A percentile compares a stretch with the other conserved stretches of the same genome.
These are phyloP conservation scores for Chionodraco myersi DNA, from an alignment of 2,113 vertebrate species.

Conservation along the genomic window DNA sequence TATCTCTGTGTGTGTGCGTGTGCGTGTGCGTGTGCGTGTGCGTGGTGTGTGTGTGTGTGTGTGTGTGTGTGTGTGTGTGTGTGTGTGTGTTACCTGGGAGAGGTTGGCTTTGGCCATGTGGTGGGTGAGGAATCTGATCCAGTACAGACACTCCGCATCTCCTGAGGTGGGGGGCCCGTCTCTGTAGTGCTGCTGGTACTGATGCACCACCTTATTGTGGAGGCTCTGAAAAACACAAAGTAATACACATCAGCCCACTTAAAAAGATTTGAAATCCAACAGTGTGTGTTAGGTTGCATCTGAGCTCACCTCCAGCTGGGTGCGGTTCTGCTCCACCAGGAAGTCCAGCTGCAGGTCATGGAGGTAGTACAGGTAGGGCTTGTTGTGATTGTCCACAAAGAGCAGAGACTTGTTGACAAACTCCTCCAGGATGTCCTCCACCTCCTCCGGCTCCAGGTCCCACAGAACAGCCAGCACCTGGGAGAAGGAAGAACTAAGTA, in stretches of 20 bases:
- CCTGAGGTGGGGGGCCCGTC: slow-evolving; percentile 78
- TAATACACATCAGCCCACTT: not conserved
- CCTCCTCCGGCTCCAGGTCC: slow-evolving; percentile 93
- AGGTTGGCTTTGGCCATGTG: slow-evolving; percentile 95
- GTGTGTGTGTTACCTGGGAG: slow-evolving; percentile 85
- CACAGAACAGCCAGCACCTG: slow-evolving; percentile 95
- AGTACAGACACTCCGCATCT: slow-evolving; percentile 91
- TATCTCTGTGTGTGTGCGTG: no score
- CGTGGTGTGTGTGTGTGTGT: slow-evolving; percentile 32
- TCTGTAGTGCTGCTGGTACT: slow-evolving; percentile 88
- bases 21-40: no score
- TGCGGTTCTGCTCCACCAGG: slow-evolving; percentile 91
- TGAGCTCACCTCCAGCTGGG: slow-evolving; percentile 85
- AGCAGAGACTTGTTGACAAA: slow-evolving; percentile 97
- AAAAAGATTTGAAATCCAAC: not conserved
- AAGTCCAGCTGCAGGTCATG: slow-evolving; percentile 98
- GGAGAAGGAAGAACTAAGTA: not conserved
- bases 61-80: slow-evolving; percentile 36
- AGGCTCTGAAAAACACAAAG: slow-evolving; percentile 82
- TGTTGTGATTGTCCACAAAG: slow-evolving; percentile 91
- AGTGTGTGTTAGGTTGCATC: not conserved
- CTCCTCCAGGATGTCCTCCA: slow-evolving; percentile 93
- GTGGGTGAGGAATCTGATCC: slow-evolving; percentile 91
- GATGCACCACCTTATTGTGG: slow-evolving; percentile 90
- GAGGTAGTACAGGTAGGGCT: slow-evolving; percentile 93